phyloP scores from a whole-genome alignment of 2,888 invertebrate species.

The Acronicta psi region DNA sequence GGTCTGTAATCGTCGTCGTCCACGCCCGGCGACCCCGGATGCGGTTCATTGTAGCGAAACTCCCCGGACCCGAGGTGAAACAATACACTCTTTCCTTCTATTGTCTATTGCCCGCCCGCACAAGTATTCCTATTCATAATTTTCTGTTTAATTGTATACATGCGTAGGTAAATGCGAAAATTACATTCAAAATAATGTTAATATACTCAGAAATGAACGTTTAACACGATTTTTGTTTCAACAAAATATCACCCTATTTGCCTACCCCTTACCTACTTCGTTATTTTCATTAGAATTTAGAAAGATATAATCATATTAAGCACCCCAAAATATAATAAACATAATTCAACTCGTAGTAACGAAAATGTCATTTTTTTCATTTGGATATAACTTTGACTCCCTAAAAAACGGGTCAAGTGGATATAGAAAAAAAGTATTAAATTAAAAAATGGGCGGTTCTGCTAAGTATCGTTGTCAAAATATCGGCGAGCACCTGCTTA shows the following conservation, averaged over 20 bases:
- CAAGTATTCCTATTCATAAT: slow-evolving; percentile 62
- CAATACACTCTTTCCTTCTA: slow-evolving; percentile 86
- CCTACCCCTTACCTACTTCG: slow-evolving; percentile 14
- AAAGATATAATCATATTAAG: slow-evolving; percentile 59
- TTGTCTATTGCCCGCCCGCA: slow-evolving; percentile 72
- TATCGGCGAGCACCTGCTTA: slow-evolving; percentile 85
- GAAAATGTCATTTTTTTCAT: slow-evolving; percentile 67
- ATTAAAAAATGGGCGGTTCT: slow-evolving; percentile 83
- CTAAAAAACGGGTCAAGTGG: slow-evolving; percentile 82
- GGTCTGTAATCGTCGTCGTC: slow-evolving; percentile 59
- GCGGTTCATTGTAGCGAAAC: slow-evolving; percentile 88
- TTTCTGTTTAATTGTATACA: slow-evolving; percentile 46
- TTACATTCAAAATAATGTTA: slow-evolving; percentile 33
- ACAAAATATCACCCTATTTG: slow-evolving; percentile 16
- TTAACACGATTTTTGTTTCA: slow-evolving; percentile 23
- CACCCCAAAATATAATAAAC: slow-evolving; percentile 60
- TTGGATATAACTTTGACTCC: slow-evolving; percentile 72
- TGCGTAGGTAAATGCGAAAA: slow-evolving; percentile 46
- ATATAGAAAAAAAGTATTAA: slow-evolving; percentile 75
- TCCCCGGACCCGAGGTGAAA: slow-evolving; percentile 85
- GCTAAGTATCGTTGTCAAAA: slow-evolving; percentile 88
- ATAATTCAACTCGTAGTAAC: slow-evolving; percentile 63
- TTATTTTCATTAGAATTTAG: slow-evolving; percentile 58
- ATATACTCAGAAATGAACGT: slow-evolving; percentile 32
- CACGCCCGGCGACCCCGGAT: slow-evolving; percentile 80